Conservation (phyloP, 2,888 invertebrate species). For the Cephonodes hylas region DNA sequence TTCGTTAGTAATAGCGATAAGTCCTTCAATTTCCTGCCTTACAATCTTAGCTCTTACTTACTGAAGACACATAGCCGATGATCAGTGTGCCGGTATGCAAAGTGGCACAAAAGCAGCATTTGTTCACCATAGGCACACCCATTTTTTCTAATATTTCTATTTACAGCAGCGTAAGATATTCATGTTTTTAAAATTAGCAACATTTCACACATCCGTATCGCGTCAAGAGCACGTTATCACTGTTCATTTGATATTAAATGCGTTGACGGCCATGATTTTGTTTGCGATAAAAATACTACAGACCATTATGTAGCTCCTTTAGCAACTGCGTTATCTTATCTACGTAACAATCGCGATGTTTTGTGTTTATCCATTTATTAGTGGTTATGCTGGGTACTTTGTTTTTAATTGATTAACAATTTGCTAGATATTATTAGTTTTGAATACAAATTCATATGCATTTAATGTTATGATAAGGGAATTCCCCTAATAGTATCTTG, state of each 20-base stretch:
- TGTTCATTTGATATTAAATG: conserved; percentile 15
- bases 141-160: conserved; percentile 34
- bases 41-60: conserved; percentile 36
- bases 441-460: background rate
- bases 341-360: background rate
- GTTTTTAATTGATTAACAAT: background rate
- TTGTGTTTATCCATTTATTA: background rate
- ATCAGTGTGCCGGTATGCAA: conserved; percentile 66
- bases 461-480: too few relatives aligned
- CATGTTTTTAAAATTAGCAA: conserved; percentile 16
- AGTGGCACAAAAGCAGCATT: conserved; percentile 60
- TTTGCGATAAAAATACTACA: conserved; percentile 18
- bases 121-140: conserved; percentile 70
- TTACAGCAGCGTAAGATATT: background rate
- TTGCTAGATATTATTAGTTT: background rate
- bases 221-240: conserved; percentile 21
- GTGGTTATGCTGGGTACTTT: background rate
- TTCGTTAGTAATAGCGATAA: background rate
- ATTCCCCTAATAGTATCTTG: too few relatives aligned
- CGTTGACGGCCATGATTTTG: conserved; percentile 19
- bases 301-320: conserved; percentile 6
- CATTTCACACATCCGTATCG: conserved; percentile 11
- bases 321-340: conserved; percentile 7
- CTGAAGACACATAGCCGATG: conserved; percentile 66
- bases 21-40: too few relatives aligned